Evolutionary conservation across 2,797 vertebrate genomes (phyloP).

Genomic region (Myotis vivesi): DNA sequence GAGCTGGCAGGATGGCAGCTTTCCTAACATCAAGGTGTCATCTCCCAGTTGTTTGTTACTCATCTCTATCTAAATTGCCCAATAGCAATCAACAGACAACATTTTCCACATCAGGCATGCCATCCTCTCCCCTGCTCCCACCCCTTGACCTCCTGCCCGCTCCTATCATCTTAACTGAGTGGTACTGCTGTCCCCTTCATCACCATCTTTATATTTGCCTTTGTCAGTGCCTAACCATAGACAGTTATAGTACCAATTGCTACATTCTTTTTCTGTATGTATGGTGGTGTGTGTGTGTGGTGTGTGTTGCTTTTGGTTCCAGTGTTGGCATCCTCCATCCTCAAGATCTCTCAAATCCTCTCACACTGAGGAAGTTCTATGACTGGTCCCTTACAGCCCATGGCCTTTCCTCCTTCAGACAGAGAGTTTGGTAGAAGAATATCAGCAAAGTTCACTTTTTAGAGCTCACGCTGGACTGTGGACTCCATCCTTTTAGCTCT

Average conservation of each 20-base stretch:
- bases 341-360: background rate
- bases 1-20: fast-evolving
- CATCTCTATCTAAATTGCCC: background rate
- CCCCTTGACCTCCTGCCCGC: background rate
- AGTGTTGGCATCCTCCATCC: background rate
- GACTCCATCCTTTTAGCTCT: background rate
- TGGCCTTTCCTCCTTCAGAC: fast-evolving
- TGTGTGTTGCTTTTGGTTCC: too few species aligned
- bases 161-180: fast-evolving
- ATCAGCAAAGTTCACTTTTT: background rate
- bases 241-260: background rate
- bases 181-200: fast-evolving
- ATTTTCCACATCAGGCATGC: too few species aligned
- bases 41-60: fast-evolving
- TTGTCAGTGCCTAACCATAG: background rate
- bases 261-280: fast-evolving
- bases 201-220: too few species aligned
- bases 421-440: background rate
- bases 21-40: fast-evolving
- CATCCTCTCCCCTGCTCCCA: background rate
- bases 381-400: fast-evolving
- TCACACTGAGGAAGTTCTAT: background rate
- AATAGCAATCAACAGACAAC: fast-evolving
- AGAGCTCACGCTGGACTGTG: fast-evolving
- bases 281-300: too few species aligned